phyloP scores from a whole-genome alignment of 1,140 invertebrate species.

The Eciton burchellii region DNA sequence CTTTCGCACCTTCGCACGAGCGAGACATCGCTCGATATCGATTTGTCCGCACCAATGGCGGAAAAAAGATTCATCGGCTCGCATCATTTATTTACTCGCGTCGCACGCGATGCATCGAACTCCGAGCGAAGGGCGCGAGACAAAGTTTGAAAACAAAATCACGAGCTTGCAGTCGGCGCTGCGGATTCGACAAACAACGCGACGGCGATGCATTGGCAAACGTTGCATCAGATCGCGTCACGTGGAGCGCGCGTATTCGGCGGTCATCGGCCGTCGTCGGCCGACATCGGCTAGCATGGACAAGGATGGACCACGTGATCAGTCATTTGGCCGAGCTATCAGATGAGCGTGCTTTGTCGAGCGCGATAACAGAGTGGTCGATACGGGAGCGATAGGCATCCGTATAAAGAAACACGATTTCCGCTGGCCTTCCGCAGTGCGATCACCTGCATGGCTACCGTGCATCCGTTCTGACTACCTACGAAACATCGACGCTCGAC shows the following conservation, averaged over 20 bases:
- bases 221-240: conserved; percentile 27
- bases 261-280: conserved; percentile 13
- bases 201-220: neutral
- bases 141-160: too few relatives aligned
- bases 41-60: too few relatives aligned
- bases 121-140: too few relatives aligned
- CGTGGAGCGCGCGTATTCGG: neutral
- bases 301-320: conserved; percentile 14
- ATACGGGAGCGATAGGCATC: neutral
- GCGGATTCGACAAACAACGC: conserved; percentile 4
- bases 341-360: conserved; percentile 12
- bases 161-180: neutral
- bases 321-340: neutral
- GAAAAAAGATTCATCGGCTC: too few relatives aligned
- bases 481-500: too few relatives aligned
- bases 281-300: neutral
- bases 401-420: conserved; percentile 27
- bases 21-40: too few relatives aligned
- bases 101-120: too few relatives aligned
- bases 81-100: too few relatives aligned
- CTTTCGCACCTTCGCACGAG: too few relatives aligned
- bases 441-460: neutral
- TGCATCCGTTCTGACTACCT: neutral
- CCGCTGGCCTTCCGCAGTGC: neutral
- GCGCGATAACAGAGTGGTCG: conserved; percentile 14